These are phyloP conservation scores for Uropsilus gracilis DNA, from an alignment of 2,113 vertebrate species.

Conservation along the genomic window DNA sequence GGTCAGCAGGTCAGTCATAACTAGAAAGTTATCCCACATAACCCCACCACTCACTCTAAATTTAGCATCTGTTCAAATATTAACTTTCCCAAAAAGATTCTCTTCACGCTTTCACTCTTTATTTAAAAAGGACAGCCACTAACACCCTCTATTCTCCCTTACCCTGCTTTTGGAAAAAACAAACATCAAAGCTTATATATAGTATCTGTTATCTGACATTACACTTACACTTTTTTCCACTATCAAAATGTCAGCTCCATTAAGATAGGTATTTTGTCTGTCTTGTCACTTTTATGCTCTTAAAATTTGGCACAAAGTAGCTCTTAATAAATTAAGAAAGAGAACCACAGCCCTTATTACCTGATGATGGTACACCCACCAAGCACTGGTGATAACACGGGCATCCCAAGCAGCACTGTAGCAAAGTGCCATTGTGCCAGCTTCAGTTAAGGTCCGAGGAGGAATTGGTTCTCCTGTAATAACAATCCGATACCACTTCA, in stretches of 20 bases:
- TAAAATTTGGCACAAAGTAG: fast-evolving
- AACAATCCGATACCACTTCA: background rate
- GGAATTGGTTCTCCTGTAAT: conserved; percentile 90
- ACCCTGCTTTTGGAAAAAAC: background rate
- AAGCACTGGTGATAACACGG: conserved; percentile 97
- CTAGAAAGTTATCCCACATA: background rate
- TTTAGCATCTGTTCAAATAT: conserved; percentile 3
- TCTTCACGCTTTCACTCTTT: background rate
- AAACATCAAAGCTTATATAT: background rate
- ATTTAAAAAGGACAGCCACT: background rate
- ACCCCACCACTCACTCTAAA: background rate
- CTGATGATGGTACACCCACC: conserved; percentile 99
- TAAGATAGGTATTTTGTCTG: background rate
- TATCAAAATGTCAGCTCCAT: conserved; percentile 12
- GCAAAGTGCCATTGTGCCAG: conserved; percentile 96
- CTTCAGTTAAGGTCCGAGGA: conserved; percentile 95
- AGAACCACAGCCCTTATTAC: conserved; percentile 79
- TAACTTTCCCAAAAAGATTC: background rate
- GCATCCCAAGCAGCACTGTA: conserved; percentile 99
- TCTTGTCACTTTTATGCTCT: background rate
- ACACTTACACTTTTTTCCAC: conserved; percentile 11
- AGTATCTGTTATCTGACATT: background rate
- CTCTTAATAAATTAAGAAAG: background rate
- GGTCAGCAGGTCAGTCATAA: background rate
- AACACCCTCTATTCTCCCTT: background rate